Evolutionary conservation across 2,888 invertebrate species (phyloP), one percentile per base, ranked within the genome.

Genomic region (Microctonus brassicae): DNA sequence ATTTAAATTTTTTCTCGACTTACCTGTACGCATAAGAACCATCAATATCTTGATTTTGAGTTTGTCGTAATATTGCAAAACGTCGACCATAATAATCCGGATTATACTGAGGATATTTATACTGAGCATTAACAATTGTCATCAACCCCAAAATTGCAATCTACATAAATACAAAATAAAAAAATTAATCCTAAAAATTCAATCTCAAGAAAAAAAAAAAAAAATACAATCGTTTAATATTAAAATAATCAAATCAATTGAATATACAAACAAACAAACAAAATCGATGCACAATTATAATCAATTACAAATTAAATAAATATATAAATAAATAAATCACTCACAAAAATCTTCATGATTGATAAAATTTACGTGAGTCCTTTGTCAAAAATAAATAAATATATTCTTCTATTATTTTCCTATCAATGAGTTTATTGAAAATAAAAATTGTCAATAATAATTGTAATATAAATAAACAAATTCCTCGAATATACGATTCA

Each of bases 1-100:
- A n/a, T 64, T 36, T 24, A 39, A 55, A 66, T 60, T 34, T 10
- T 47, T n/a, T 1, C 63, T 68, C n/a, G 39, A 63, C 82, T 83
- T 79, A 87, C 87, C 86, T 86, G 80, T 81, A 87, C 61, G 83
- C 80, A 75, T 87, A 87, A 66, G 87, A 84, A 73, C 87, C 87
- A 71, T 87, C 87, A 64, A 84, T 84, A 67, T 82, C 77, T 42
- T 81, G 78, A 76, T 87, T 84, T 64, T 86, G 86, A 62, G 78
- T 80, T 68, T 87, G 87, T 61, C 86, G 82, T 60, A 87, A 76
- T 76, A 87, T 87, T 62, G 87, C 86, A 73, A 80, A 79, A 26
- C 81, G 81, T 68, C 85, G 81, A 3, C 86, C 83, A 69, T 81
- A 81, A 52, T 80, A 81, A 73, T 81, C 79, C 9, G 79, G 77